Base-by-base conservation (phyloP, 2,888 invertebrate species). In the Cheilosia impressa region DNA sequence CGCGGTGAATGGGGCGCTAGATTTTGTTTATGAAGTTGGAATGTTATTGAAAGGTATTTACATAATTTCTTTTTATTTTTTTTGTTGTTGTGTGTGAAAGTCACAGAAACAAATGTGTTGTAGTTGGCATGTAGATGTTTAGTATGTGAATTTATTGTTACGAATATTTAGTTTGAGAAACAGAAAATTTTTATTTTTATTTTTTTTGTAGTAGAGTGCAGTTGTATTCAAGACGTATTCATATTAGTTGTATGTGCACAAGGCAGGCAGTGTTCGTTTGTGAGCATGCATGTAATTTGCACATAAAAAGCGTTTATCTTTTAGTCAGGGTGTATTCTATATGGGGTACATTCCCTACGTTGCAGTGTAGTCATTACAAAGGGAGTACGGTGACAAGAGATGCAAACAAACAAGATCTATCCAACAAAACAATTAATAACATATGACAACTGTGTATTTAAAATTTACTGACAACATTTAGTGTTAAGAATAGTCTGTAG, bases 1-100 rank as follows among this genome's bases (percentile, higher is more conserved):
- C 98, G 95, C 91, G 98, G 98, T 93, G 98, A 98, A 93, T 98
- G 98, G 89, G 98, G 98, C 92, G 98, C 98, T 98, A 95, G 93
- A 91, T 83, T 68, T 85, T 62, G 34, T 72, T 72, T 81, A 68
- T 81, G 85, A 85, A 85, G 76, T 66, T 50, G 60, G 68, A 81
- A 85, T 85, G 60, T 85, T 66, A 85, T 85, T 84, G 52, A 75
- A 71, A 43, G 52, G 24, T 55, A 71, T 80, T 76, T 72, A 58
- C 58, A 71, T 57, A 63, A 72, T 76, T 63, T 76, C 63, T 7
- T 72, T 83, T 88, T 63, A n/a, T 53, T 84, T 84, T 82, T 83
- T 85, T 71, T 75, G 5, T 27, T 31, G 7, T 31, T 31, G 9
- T 31, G 50, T 47, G 43, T 69, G 65, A 58, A 45, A 66, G 65